Evolutionary conservation across 2,113 vertebrate genomes (phyloP), one percentile per base, ranked within the genome.

Genomic region (Antennarius striatus): DNA sequence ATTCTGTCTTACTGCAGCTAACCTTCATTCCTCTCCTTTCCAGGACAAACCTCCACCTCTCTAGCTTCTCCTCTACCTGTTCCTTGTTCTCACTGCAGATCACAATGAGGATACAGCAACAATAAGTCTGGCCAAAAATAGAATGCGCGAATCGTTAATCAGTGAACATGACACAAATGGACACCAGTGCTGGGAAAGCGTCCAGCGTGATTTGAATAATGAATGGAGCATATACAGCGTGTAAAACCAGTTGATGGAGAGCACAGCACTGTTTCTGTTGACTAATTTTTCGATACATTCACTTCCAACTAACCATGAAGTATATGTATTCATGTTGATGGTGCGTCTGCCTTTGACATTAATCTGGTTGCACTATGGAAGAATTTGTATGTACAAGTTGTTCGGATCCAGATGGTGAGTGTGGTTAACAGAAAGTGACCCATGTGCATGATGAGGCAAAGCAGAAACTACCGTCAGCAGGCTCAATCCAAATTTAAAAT

Each of bases 341-440:
- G 32, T 70, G 66, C 74, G 85, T 80, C 83, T 87, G 73, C 54
- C 15, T 55, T 66, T 65, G 63, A 8, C 49, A 73, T 59, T 75
- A 68, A 79, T 78, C 71, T 85, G 79, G 52, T 53, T 30, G 28
- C 4, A 36, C 32, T 4, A 36, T 51, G 45, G 40, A 56, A 32
- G 48, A 61, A 63, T 9, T 63, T 71, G 56, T 77, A 81, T 61
- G 56, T 32, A 75, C 73, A 78, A 63, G 64, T 61, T 63, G 40
- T 3, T 36, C 29, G 53, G 46, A 63, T 55, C 68, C 81, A 76
- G 71, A 75, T 63, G 76, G 81, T 39, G 17, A 42, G 15, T 56
- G 72, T 16, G 2, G 53, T 71, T 54, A 63, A 8, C 39, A 79
- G 45, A 74, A 56, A 83, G 47, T 39, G 51, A 69, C 67, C 15